Base-by-base conservation (phyloP, 2,888 invertebrate species). In the Parascotia fuliginaria region DNA sequence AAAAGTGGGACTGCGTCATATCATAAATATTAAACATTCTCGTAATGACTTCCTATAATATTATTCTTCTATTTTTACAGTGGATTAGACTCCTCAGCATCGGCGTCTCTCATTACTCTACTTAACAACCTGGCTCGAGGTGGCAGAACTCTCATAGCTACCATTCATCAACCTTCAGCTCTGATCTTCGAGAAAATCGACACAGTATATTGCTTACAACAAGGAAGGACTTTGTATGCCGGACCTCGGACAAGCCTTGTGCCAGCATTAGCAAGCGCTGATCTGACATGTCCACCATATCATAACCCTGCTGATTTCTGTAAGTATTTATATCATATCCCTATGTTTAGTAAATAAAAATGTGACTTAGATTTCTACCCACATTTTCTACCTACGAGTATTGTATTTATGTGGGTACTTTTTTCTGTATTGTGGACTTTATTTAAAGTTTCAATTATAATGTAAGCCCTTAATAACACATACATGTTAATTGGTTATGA, bases 291-390 rank as follows among this genome's bases (percentile, higher is more conserved):
- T 81, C 98, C 98, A 1, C 93, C 96, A 12, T 98, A 98, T 77
- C 98, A 98, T 86, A 98, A 98, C 83, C 98, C 98, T 0, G 98
- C 98, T 7, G 98, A 98, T 91, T 98, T 97, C 86, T 93, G 98
- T 98, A 91, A 95, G 96, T 94, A 46, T 19, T 19, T 19, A 3
- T 7, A 19, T 19, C 19, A 19, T 19, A n/a, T n/a, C n/a, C n/a
- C n/a, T n/a, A n/a, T n/a, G n/a, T n/a, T n/a, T n/a, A n/a, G n/a
- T n/a, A n/a, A n/a, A n/a, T n/a, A n/a, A n/a, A n/a, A n/a, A n/a
- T n/a, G n/a, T n/a, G n/a, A n/a, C n/a, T n/a, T n/a, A n/a, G n/a
- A 11, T 11, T 29, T 11, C 2, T 2, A 29, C 29, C 12, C 11
- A 15, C n/a, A n/a, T n/a, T n/a, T n/a, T n/a, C n/a, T n/a, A n/a